A percentile compares a stretch with the other conserved stretches of the same genome.
Conservation (phyloP, 2,888 invertebrate genomes). For the Diadegma fenestrale region DNA sequence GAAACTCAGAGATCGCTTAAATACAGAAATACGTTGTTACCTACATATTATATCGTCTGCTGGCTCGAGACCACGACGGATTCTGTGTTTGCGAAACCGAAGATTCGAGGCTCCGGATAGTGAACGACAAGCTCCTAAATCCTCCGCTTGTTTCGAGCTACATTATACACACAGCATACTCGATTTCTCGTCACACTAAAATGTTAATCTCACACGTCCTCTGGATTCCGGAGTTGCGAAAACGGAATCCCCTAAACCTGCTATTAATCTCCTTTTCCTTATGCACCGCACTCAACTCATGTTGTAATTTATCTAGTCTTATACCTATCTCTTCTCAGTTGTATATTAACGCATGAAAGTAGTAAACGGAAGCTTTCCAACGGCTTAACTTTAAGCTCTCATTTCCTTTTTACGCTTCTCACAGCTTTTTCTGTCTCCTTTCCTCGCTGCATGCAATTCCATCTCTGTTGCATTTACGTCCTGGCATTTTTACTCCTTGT, state of each 20-base stretch:
- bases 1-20: constrained; percentile 9
- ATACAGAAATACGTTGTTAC: background rate
- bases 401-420: constrained; percentile 20
- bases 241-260: constrained; percentile 42
- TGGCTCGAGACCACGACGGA: constrained; percentile 15
- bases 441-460: background rate
- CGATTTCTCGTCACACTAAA: constrained; percentile 35
- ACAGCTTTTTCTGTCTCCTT: background rate
- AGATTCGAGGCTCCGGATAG: background rate
- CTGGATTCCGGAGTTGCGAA: constrained; percentile 14
- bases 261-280: constrained; percentile 39
- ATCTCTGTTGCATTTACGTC: background rate
- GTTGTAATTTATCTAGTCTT: constrained; percentile 16
- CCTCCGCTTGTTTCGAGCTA: constrained; percentile 42
- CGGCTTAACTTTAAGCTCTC: background rate
- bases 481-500: background rate
- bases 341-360: constrained; percentile 1
- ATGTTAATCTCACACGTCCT: constrained; percentile 20
- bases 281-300: background rate
- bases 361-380: constrained; percentile 18
- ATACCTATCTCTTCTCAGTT: background rate
- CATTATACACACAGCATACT: constrained; percentile 19
- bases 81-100: constrained; percentile 8
- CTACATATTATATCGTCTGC: background rate
- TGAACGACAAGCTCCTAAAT: constrained; percentile 36